Conservation (phyloP, 1,140 invertebrate species). For the Drosophila subpulchrella region DNA sequence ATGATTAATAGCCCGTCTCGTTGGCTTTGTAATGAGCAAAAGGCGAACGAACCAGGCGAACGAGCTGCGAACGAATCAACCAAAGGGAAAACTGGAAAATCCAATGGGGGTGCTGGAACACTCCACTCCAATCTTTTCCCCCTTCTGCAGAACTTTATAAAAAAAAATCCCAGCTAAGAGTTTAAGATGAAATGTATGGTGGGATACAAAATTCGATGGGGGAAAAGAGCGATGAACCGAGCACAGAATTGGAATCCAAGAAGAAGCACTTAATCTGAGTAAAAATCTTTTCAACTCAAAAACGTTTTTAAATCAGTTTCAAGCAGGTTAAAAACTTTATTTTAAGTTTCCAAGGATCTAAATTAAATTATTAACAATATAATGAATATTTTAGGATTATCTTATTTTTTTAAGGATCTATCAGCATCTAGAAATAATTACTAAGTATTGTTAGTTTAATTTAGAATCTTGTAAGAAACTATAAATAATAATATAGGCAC, state of each 20-base stretch:
- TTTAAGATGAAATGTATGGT: conserved; percentile 16
- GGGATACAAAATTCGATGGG: conserved; percentile 17
- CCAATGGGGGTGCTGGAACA: background rate
- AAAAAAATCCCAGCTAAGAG: conserved; percentile 25
- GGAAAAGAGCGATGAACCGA: conserved; percentile 8
- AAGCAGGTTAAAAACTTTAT: no score
- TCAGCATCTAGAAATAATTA: background rate
- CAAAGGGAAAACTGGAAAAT: conserved; percentile 24
- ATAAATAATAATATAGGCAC: no score
- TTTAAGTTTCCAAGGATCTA: no score
- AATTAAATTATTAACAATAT: no score
- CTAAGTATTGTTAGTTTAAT: no score
- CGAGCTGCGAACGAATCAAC: conserved; percentile 23
- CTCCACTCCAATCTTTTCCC: background rate
- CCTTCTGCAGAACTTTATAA: conserved; percentile 34
- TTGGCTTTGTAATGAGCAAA: conserved; percentile 73
- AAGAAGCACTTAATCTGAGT: background rate
- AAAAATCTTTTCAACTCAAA: conserved; percentile 4
- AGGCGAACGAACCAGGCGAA: conserved; percentile 49
- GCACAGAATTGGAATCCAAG: background rate
- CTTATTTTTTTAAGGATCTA: no score
- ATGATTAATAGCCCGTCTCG: conserved; percentile 77
- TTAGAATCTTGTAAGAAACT: no score
- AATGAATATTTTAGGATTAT: no score
- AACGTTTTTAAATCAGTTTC: background rate